Conservation (phyloP, 1,140 invertebrate species). For the Lepeophtheirus salmonis region DNA sequence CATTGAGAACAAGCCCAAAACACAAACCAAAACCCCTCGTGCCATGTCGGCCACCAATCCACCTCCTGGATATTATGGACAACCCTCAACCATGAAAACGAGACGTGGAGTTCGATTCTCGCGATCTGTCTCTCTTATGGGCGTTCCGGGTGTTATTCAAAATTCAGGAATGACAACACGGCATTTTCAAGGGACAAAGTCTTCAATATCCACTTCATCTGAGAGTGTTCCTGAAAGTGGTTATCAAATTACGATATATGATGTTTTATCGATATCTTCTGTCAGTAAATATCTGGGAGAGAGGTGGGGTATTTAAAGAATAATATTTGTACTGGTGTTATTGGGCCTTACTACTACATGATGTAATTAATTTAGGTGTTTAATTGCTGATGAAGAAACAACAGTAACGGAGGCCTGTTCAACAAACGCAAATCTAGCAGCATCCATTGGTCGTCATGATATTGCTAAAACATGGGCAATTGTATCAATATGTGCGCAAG, state of each 20-base stretch:
- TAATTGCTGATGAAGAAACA: background rate
- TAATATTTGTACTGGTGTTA: too few species aligned
- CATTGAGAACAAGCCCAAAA: background rate
- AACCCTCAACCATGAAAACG: background rate
- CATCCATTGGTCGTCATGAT: constrained; percentile 8
- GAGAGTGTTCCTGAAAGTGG: constrained; percentile 14
- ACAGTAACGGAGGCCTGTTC: background rate
- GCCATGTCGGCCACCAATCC: background rate
- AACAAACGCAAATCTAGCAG: constrained; percentile 2
- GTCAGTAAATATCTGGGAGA: constrained; percentile 14
- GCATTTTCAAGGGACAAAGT: background rate
- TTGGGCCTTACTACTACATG: too few species aligned
- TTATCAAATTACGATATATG: constrained; percentile 2
- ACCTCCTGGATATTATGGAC: background rate
- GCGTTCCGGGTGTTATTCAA: background rate
- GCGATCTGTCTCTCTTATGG: background rate
- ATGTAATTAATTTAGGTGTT: background rate
- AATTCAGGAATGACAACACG: background rate
- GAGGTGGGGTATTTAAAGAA: too few species aligned
- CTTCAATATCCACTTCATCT: background rate
- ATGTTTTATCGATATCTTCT: constrained; percentile 18
- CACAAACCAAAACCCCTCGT: background rate
- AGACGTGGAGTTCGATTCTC: background rate
- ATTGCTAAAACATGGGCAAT: background rate
- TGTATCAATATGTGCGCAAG: background rate